Percentiles rank a stretch among this genome's conserved stretches.
phyloP scores from a whole-genome alignment of 2,113 vertebrate genomes.

The Fregetta grallaria region DNA sequence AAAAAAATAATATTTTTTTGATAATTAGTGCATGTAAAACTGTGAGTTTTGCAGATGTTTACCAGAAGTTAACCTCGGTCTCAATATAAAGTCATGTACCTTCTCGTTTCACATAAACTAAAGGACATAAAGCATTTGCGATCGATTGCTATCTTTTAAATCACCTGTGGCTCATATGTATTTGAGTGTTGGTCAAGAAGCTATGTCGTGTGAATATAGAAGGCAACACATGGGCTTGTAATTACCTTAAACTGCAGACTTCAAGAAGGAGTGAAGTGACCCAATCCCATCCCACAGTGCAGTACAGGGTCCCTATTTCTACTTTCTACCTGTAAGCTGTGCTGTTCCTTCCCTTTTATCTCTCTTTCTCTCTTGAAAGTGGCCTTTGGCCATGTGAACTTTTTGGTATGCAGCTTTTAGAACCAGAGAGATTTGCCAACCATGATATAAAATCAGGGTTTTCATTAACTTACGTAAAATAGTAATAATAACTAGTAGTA shows the following conservation, averaged over 20 bases:
- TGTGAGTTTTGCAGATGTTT: not conserved
- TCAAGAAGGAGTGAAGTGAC: not conserved
- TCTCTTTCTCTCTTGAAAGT: not conserved
- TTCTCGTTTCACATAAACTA: not conserved
- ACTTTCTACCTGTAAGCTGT: not conserved
- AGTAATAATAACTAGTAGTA: not conserved
- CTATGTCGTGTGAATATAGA: accelerated
- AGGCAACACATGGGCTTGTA: not conserved
- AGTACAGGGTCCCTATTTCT: not conserved
- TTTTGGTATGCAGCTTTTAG: not conserved
- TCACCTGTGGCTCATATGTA: not conserved
- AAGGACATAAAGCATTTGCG: not conserved
- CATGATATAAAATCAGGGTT: not conserved
- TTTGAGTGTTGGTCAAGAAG: not conserved
- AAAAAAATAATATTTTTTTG: not conserved
- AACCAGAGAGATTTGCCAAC: not conserved
- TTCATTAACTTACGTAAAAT: not conserved
- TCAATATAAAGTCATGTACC: not conserved
- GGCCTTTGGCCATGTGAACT: not conserved
- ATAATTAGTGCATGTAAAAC: not conserved
- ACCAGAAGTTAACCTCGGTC: not conserved
- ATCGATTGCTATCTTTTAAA: not conserved
- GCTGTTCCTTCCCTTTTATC: not conserved
- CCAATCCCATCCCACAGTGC: not conserved
- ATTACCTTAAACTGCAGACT: not conserved